A percentile compares a stretch with the other conserved stretches of the same genome.
phyloP scores from a whole-genome alignment of 2,797 vertebrate species.

The Coracias cyanogaster region DNA sequence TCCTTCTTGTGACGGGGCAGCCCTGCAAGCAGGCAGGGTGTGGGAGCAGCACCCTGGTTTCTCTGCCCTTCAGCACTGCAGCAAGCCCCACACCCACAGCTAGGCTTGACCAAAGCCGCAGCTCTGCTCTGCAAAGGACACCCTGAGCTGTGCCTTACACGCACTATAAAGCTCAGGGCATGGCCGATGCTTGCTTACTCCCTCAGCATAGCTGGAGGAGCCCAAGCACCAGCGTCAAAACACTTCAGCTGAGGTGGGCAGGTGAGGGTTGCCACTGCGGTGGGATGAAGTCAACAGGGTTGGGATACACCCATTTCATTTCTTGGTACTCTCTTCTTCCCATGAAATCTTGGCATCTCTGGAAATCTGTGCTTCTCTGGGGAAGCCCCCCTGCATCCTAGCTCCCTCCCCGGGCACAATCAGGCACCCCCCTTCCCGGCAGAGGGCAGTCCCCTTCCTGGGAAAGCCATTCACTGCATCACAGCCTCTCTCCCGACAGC shows the following conservation, averaged over 20 bases:
- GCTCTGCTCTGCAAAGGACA: background rate
- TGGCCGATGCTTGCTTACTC: background rate
- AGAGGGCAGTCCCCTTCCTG: background rate
- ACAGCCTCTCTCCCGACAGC: background rate
- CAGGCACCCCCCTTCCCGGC: accelerated
- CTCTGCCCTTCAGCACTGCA: background rate
- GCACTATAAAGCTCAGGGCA: background rate
- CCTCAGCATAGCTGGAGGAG: background rate
- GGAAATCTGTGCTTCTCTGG: background rate
- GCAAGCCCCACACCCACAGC: background rate
- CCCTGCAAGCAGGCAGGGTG: background rate
- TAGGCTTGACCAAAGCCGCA: background rate
- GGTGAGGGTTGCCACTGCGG: background rate
- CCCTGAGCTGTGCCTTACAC: background rate
- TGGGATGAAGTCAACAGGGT: background rate
- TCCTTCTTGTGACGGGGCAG: background rate
- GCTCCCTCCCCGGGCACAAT: accelerated
- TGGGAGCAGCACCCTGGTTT: accelerated
- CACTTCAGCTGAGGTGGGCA: background rate
- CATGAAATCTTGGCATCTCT: background rate
- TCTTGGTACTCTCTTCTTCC: background rate
- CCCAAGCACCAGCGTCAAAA: background rate
- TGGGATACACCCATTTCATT: background rate
- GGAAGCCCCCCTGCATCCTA: background rate
- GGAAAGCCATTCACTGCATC: background rate